Evolutionary conservation across 1,140 invertebrate species (phyloP).

Genomic region (Conus betulinus): DNA sequence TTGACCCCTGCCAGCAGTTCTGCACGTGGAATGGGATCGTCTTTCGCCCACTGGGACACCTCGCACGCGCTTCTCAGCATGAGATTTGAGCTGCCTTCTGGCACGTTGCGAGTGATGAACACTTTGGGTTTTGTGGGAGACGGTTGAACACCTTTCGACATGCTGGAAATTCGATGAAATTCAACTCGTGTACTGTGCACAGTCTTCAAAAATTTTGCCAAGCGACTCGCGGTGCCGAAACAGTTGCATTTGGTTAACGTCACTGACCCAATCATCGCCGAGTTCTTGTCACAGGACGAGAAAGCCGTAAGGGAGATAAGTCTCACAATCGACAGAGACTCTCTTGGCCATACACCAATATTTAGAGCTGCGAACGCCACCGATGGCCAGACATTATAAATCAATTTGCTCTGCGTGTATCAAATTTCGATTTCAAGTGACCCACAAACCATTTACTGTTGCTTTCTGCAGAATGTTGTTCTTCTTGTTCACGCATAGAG

Average conservation of each 20-base stretch:
- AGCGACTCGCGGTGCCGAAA: not conserved
- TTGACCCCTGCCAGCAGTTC: conserved; percentile 84
- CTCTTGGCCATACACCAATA: too few species aligned
- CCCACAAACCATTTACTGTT: too few species aligned
- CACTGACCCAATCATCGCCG: not conserved
- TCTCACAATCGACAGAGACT: too few species aligned
- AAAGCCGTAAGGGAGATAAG: too few species aligned
- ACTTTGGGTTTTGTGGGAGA: conserved; percentile 51
- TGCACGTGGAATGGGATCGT: conserved; percentile 81
- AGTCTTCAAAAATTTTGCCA: not conserved
- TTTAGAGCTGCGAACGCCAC: too few species aligned
- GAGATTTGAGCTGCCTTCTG: conserved; percentile 47
- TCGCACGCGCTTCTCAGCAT: conserved; percentile 54
- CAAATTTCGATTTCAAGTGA: too few species aligned
- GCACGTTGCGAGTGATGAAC: conserved; percentile 67
- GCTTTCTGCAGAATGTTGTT: too few species aligned
- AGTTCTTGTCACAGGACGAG: not conserved
- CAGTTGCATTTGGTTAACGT: not conserved
- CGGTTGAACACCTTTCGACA: not conserved
- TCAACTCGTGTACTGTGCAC: not conserved
- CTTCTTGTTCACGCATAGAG: too few species aligned
- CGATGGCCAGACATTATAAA: too few species aligned
- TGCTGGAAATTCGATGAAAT: not conserved
- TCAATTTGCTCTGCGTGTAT: too few species aligned
- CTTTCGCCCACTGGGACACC: conserved; percentile 64